Percentiles rank a stretch among this genome's conserved stretches.
phyloP scores from a whole-genome alignment of 2,888 invertebrate genomes.

The Acleris literana region DNA sequence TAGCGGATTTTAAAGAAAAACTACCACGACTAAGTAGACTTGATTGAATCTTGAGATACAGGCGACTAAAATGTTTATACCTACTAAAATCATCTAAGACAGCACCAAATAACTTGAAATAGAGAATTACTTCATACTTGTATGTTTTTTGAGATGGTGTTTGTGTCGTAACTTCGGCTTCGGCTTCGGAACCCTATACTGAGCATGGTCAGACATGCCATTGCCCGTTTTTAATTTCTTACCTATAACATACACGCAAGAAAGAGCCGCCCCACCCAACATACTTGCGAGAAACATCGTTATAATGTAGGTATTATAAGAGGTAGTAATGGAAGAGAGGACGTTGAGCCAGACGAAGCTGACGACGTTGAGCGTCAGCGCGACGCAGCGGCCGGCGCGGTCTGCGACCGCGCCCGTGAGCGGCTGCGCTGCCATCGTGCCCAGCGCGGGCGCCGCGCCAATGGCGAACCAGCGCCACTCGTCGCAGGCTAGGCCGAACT shows the following conservation, averaged over 20 bases:
- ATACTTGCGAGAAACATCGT: conserved; percentile 6
- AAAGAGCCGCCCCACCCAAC: no score
- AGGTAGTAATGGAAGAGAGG: neutral
- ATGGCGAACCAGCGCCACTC: conserved; percentile 30
- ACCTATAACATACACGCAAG: conserved; percentile 16
- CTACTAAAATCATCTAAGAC: no score
- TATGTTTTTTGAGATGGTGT: no score
- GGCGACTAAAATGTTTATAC: no score
- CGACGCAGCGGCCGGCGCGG: conserved; percentile 21
- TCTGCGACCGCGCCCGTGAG: conserved; percentile 20
- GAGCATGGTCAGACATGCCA: no score
- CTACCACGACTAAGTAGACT: no score
- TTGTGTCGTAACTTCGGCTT: no score
- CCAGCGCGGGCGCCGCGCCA: conserved; percentile 10
- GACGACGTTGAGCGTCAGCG: conserved; percentile 14
- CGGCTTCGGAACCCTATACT: no score
- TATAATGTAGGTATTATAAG: conserved; percentile 15
- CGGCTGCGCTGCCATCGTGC: conserved; percentile 3
- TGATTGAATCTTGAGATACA: no score
- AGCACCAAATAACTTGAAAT: no score
- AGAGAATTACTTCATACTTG: no score
- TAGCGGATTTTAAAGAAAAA: no score
- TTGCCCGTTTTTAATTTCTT: neutral
- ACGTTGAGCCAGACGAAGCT: conserved; percentile 19
- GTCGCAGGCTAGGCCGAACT: conserved; percentile 29